Evolutionary conservation across 1,140 invertebrate species (phyloP).

Genomic region (Hylaeus volcanicus): DNA sequence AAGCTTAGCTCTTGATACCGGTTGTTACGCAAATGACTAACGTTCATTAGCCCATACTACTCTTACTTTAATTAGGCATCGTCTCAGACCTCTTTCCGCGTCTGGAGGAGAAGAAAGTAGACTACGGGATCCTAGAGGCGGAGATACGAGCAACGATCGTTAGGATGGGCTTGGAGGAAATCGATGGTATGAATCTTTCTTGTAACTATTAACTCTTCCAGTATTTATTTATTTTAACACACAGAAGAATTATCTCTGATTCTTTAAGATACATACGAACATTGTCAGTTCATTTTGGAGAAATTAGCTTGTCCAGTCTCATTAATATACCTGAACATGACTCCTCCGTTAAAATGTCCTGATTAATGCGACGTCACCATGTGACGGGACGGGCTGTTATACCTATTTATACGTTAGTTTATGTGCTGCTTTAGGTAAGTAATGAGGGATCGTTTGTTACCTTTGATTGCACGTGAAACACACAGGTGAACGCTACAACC

Average conservation of each 20-base stretch:
- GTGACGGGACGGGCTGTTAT: neutral
- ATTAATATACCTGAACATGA: neutral
- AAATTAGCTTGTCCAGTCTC: no score
- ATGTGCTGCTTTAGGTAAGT: neutral
- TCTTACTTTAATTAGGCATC: constrained; percentile 81
- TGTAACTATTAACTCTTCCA: neutral
- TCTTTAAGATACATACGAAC: no score
- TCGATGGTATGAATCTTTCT: constrained; percentile 78
- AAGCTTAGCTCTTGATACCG: no score
- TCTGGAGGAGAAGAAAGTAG: constrained; percentile 82
- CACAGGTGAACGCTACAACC: neutral
- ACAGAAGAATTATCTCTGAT: no score
- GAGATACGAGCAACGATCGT: constrained; percentile 73
- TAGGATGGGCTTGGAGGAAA: constrained; percentile 81
- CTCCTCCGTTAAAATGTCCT: neutral
- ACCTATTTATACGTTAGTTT: neutral
- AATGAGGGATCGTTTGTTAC: neutral
- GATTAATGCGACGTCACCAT: neutral
- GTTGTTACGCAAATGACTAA: neutral
- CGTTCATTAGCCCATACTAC: neutral
- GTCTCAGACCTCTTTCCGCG: constrained; percentile 87
- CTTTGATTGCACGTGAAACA: neutral
- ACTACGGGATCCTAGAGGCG: constrained; percentile 82
- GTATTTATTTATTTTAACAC: no score
- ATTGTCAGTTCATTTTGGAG: no score